Evolutionary conservation across 2,113 vertebrate genomes (phyloP), one percentile per base, ranked within the genome.

Genomic region (Entelurus aequoreus): DNA sequence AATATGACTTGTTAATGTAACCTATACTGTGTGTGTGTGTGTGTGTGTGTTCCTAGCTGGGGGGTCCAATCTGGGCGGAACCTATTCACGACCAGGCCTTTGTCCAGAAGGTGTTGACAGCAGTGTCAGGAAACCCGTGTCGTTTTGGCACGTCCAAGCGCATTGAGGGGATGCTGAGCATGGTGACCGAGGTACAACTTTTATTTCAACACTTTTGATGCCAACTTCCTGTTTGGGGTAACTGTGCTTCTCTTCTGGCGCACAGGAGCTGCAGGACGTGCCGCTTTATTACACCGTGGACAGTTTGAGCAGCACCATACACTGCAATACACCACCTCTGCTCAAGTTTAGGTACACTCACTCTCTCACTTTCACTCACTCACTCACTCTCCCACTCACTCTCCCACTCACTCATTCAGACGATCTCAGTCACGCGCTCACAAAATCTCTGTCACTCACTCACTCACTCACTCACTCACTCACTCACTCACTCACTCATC

Each of bases 41-140:
- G 38, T 40, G 38, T 19, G 7, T 14, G 13, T 35, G 8, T 0
- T 48, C 64, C 35, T 13, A 96, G 95, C 78, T 96, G 0, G 95
- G 92, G 0, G 95, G 95, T 12, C 95, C 95, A 0, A 4, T 95
- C 19, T 96, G 95, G 95, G 94, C 92, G 0, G 95, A 94, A 70
- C 85, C 94, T 1, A 90, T 97, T 65, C 94, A 98, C 0, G 84
- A 96, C 65, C 10, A 48, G 3, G 59, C 67, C 0, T 98, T 97
- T 0, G 94, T 96, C 69, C 85, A 90, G 76, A 87, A 62, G 5
- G 78, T 98, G 60, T 78, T 98, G 19, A 74, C 78, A 0, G 91
- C 93, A 0, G 86, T 95, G 76, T 92, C 88, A 0, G 42, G 72
- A 8, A 94, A 92, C 81, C 92, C 93, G 0, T 47, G 88, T n/a